A percentile compares a stretch with the other conserved stretches of the same genome.
Conservation (phyloP, 2,113 vertebrate species). For the Chascanopsetta lugubris region DNA sequence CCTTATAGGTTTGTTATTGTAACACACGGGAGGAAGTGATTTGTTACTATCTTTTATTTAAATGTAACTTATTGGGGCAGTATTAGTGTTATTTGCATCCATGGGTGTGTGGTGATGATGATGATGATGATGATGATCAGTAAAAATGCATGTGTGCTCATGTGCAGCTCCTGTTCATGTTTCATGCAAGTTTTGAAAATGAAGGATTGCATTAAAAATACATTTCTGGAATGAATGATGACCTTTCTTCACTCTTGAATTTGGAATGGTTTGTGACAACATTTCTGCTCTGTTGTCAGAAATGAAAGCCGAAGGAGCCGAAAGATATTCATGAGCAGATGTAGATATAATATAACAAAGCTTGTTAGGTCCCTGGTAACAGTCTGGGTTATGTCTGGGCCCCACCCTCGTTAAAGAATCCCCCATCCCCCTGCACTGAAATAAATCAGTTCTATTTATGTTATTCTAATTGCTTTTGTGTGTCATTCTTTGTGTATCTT, state of each 20-base stretch:
- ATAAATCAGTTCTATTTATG: no score
- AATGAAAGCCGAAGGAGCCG: neutral
- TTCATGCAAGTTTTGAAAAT: conserved; percentile 1
- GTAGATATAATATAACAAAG: no score
- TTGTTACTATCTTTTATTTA: conserved; percentile 73
- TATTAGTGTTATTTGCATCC: conserved; percentile 58
- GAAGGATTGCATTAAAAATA: neutral
- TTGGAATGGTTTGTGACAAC: neutral
- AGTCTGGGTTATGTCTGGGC: no score
- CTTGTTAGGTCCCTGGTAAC: no score
- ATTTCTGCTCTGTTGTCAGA: neutral
- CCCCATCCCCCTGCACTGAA: no score
- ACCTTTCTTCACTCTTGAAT: neutral
- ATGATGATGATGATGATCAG: conserved; percentile 67
- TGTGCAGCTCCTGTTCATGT: conserved; percentile 10
- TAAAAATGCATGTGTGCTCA: conserved; percentile 2
- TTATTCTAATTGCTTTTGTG: no score
- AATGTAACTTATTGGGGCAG: conserved; percentile 77
- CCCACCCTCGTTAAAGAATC: no score
- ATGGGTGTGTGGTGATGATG: conserved; percentile 52
- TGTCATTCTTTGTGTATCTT: no score
- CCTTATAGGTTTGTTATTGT: conserved; percentile 60
- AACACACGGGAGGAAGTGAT: conserved; percentile 38
- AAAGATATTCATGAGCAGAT: no score
- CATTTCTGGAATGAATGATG: neutral